Base-by-base conservation (phyloP, 2,888 invertebrate species). In the Athripsodes cinereus region DNA sequence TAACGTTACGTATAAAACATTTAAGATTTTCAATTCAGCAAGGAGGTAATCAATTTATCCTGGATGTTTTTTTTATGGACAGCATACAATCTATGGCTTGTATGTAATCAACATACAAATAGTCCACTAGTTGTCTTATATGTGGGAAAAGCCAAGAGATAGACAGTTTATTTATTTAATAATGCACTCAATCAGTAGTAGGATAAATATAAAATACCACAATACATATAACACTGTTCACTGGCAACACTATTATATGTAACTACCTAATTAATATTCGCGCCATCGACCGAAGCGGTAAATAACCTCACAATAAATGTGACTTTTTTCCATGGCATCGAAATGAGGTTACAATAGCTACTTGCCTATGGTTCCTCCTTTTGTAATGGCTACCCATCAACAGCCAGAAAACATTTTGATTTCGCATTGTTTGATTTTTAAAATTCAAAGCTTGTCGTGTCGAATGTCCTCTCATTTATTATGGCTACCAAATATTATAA, bases 331-430 rank as follows among this genome's bases (percentile, higher is more conserved):
- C 58, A 60, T 46, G 19, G 54, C 50, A 54, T 50, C 58, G 40
- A 52, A 62, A 62, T 62, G 62, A 62, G 62, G 62, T 59, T 62
- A 62, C 40, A 40, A 13, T 13, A 40, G 5, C 13, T 13, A 40
- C 8, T 40, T 8, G 13, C 13, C 57, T 57, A 56, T 58, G 53
- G 44, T 52, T 52, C 54, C 52, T 54, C 50, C 44, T 44, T 50
- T 46, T 52, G 10, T 40, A 31, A 31, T 31, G 6, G 11, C 11
- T 31, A 31, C 11, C 11, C 11, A 31, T 8, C n/a, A n/a, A n/a
- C n/a, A 5, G 52, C 46, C 20, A 16, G 46, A 22, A 44, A 54
- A 51, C 58, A 55, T 55, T 51, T 59, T 59, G 51, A 16, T 53
- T 59, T 58, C 47, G 55, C 53, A 53, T 22, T 54, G 58, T 59